These are phyloP conservation scores for Platorchestia sp. DNA, from an alignment of 1,140 invertebrate genomes.

Conservation along the genomic window DNA sequence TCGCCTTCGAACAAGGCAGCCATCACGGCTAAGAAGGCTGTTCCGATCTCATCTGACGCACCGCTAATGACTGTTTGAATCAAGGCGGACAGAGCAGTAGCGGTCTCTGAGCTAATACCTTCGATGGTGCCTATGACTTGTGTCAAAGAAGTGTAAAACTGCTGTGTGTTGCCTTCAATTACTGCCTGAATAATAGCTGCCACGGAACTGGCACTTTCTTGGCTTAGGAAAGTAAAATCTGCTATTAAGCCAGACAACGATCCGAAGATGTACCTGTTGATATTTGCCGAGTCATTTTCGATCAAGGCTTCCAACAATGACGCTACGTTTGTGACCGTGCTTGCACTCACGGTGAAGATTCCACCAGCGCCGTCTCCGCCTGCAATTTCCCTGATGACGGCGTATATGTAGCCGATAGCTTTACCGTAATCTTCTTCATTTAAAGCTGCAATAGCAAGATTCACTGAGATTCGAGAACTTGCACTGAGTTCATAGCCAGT, in stretches of 20 bases:
- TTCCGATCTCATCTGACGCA: not conserved
- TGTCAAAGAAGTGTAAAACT: not conserved
- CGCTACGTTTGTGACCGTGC: not conserved
- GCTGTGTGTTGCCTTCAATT: not conserved
- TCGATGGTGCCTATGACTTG: not conserved
- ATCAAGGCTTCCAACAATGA: not conserved
- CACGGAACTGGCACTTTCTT: not conserved
- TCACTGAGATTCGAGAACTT: not conserved
- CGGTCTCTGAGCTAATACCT: not conserved
- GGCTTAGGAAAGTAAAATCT: not conserved
- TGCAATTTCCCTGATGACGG: not conserved
- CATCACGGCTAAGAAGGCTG: not conserved
- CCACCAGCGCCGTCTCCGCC: not conserved
- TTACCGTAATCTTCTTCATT: not conserved
- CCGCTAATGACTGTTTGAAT: not conserved
- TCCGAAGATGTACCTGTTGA: not conserved
- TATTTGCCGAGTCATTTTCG: not conserved
- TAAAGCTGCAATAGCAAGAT: not conserved
- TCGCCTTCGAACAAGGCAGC: not conserved
- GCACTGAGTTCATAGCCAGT: not conserved
- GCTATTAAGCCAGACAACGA: not conserved
- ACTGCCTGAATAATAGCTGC: not conserved
- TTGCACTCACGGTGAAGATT: not conserved
- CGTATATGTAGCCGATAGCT: not conserved
- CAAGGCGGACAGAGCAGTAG: not conserved